phyloP scores from a whole-genome alignment of 1,140 invertebrate genomes.

The Helicoverpa zea region DNA sequence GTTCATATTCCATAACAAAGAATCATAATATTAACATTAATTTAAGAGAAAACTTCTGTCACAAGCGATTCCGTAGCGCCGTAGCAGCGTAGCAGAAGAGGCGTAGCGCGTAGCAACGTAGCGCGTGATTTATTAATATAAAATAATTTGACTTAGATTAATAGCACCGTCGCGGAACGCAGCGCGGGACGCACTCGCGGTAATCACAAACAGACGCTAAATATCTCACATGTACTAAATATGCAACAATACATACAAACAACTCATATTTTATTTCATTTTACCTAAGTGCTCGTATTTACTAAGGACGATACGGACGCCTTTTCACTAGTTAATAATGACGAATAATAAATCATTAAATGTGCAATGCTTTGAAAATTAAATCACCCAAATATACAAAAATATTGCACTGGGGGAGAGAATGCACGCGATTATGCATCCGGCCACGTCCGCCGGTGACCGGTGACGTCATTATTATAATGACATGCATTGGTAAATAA shows the following conservation, averaged over 20 bases:
- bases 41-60: not conserved
- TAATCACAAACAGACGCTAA: slow-evolving; percentile 16
- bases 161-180: slow-evolving; percentile 60
- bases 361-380: not conserved
- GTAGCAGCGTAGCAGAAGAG: not conserved
- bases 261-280: not conserved
- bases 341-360: too few relatives aligned
- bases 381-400: not conserved
- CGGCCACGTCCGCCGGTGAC: slow-evolving; percentile 1
- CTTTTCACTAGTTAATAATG: too few relatives aligned
- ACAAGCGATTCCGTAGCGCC: not conserved
- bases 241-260: not conserved
- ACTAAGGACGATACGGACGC: too few relatives aligned
- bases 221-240: not conserved
- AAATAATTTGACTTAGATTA: slow-evolving; percentile 73
- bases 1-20: not conserved
- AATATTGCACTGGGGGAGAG: not conserved
- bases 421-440: not conserved
- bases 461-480: too few relatives aligned
- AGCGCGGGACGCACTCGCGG: slow-evolving; percentile 38
- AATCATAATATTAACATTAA: not conserved
- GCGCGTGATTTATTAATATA: slow-evolving; percentile 66
- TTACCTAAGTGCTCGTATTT: too few relatives aligned
- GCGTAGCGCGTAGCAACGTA: not conserved
- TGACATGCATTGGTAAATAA: not conserved